phyloP scores from a whole-genome alignment of 1,140 invertebrate genomes.

The Calephelis nemesis region DNA sequence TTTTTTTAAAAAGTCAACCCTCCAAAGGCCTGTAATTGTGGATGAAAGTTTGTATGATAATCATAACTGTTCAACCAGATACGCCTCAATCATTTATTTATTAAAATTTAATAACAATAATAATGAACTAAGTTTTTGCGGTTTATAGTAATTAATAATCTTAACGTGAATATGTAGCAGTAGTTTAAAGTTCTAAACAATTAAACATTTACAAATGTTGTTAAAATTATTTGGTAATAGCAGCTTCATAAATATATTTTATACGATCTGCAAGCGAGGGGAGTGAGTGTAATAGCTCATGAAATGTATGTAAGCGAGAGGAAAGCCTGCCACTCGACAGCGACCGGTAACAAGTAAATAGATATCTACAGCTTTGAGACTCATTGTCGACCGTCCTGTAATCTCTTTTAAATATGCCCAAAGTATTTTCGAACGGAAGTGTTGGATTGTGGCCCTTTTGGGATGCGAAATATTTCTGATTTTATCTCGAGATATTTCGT shows the following conservation, averaged over 20 bases:
- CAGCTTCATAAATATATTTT: conserved; percentile 42
- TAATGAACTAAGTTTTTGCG: too few species aligned
- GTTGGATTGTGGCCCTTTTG: conserved; percentile 33
- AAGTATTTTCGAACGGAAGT: conserved; percentile 40
- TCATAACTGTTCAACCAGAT: too few species aligned
- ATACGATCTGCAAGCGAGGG: conserved; percentile 41
- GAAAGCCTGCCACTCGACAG: conserved; percentile 51
- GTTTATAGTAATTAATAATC: too few species aligned
- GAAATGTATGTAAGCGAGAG: conserved; percentile 74
- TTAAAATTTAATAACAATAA: too few species aligned
- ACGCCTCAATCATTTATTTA: too few species aligned
- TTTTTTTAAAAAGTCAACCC: too few species aligned
- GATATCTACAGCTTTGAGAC: conserved; percentile 46
- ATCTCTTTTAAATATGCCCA: conserved; percentile 61
- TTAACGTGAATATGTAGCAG: too few species aligned
- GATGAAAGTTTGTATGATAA: too few species aligned
- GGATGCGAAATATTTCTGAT: conserved; percentile 11
- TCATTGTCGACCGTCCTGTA: conserved; percentile 61
- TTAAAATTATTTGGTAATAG: conserved; percentile 20
- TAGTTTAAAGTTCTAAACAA: too few species aligned
- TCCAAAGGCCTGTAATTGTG: too few species aligned
- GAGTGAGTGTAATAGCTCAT: conserved; percentile 74
- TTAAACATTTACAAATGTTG: too few species aligned
- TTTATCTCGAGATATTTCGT: neutral
- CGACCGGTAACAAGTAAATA: conserved; percentile 57